phyloP scores from a whole-genome alignment of 2,888 invertebrate species.

The Pogonocherus hispidulus region DNA sequence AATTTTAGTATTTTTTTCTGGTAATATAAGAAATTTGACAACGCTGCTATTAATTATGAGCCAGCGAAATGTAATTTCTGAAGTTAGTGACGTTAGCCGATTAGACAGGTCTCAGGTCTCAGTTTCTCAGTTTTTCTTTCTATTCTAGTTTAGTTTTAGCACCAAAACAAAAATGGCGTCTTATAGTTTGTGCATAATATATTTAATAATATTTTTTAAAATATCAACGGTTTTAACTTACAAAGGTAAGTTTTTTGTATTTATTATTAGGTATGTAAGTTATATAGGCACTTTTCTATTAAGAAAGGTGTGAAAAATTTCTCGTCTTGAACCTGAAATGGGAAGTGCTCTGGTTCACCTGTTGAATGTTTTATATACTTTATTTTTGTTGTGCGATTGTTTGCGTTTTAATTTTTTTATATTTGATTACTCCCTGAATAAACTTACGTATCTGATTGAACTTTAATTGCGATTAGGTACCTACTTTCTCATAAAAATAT shows the following conservation, averaged over 20 bases:
- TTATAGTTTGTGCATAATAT: conserved; percentile 57
- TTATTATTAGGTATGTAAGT: background rate
- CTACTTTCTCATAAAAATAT: too few species aligned
- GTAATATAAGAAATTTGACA: conserved; percentile 1
- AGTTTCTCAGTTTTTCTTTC: conserved; percentile 7
- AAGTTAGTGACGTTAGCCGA: conserved; percentile 25
- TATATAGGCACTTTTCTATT: background rate
- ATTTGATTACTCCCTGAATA: background rate
- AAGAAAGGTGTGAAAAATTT: background rate
- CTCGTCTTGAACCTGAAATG: too few species aligned
- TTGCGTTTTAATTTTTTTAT: background rate
- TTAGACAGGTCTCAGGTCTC: conserved; percentile 16
- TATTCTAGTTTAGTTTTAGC: conserved; percentile 32
- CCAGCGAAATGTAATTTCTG: too few species aligned
- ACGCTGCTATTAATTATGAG: background rate
- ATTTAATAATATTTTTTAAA: conserved; percentile 54
- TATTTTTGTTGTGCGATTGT: conserved; percentile 13
- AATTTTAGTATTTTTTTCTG: background rate
- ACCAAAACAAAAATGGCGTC: conserved; percentile 62
- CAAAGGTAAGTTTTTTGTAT: conserved; percentile 48
- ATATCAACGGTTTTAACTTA: conserved; percentile 45
- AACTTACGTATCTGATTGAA: too few species aligned
- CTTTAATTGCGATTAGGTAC: too few species aligned
- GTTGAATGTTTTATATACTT: conserved; percentile 35
- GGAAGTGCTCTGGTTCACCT: too few species aligned